Evolutionary conservation across 2,113 vertebrate species (phyloP), one percentile per base, ranked within the genome.

Genomic region (Sitta europaea): DNA sequence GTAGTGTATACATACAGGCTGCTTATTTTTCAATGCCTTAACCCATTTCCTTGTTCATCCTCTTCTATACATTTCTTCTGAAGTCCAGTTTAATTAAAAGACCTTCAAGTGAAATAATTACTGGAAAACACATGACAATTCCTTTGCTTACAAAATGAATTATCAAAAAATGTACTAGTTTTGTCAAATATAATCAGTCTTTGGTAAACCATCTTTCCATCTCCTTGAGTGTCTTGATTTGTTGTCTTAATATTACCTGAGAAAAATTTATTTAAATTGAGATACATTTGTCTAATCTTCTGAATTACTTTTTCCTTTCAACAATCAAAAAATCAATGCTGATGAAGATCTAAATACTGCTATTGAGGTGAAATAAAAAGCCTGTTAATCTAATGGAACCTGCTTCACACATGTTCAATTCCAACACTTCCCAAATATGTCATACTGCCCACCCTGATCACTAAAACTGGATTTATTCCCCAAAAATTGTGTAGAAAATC

Each of bases 201-300:
- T 70, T 50, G 24, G 5, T 14, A 83, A 79, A 67, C 5, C 4
- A 16, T 14, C 27, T 75, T 89, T 78, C 12, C 9, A 35, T 10
- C 16, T 48, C 19, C 24, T 73, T 7, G 1, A 19, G 16, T 36
- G 42, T 76, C 66, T 74, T 92, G 24, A 77, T 88, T 85, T 95
- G 81, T 81, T 96, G 62, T 58, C 47, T 82, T 95, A 78, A 63
- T 8, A 51, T 77, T 90, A 67, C 63, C 27, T 78, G n/a, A 61
- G 45, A 77, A 95, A 91, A 71, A 75, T 78, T 65, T 51, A 63
- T 91, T 96, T 91, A 91, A 84, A 90, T 79, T 65, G 38, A 88
- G 19, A 27, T 76, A 59, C 45, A 90, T 95, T 91, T 14, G 6
- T 75, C 48, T 59, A 50, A 38, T 47, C 28, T 89, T 92, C 66